These are phyloP conservation scores for Aldabrachelys gigantea DNA, from an alignment of 2,113 vertebrate genomes.

Conservation along the genomic window DNA sequence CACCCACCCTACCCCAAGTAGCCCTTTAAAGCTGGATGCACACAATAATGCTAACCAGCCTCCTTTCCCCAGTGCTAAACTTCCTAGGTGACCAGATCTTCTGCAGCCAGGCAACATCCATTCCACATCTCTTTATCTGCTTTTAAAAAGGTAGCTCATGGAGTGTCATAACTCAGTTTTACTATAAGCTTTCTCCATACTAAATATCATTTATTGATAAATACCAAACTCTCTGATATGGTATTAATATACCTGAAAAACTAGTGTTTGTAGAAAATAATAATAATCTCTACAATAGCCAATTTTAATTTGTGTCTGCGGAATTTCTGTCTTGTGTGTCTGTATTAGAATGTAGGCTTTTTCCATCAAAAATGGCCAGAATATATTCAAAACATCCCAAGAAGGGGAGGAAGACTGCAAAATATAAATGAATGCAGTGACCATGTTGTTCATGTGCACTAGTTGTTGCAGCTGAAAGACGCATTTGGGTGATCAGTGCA, in stretches of 20 bases:
- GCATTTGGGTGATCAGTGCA: not conserved
- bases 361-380: not conserved
- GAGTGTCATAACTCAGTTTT: not conserved
- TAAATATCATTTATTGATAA: not conserved
- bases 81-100: not conserved
- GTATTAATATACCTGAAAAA: not conserved
- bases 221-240: not conserved
- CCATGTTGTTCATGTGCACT: too few species aligned
- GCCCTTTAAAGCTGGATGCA: not conserved
- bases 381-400: not conserved
- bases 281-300: not conserved
- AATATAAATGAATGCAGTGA: too few species aligned
- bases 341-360: not conserved
- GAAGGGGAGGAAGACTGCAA: too few species aligned
- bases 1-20: not conserved
- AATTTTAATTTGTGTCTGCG: not conserved
- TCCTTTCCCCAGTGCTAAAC: not conserved
- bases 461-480: not conserved
- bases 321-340: not conserved
- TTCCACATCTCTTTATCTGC: not conserved
- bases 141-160: not conserved
- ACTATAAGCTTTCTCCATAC: not conserved
- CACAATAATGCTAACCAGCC: not conserved
- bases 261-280: not conserved
- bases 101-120: not conserved